Evolutionary conservation across 2,888 invertebrate genomes (phyloP).

Genomic region (Epinotia nisella): DNA sequence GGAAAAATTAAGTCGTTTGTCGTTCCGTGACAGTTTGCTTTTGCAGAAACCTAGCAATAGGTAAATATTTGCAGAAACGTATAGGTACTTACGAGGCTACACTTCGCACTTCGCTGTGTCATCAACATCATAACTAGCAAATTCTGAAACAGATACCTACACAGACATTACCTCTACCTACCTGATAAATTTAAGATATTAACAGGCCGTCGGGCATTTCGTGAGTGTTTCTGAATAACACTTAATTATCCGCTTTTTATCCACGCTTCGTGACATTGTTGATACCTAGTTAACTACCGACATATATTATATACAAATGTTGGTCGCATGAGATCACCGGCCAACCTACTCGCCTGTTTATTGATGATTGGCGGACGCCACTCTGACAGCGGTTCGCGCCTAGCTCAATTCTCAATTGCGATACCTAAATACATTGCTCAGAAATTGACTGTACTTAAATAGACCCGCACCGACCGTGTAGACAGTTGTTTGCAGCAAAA

Average conservation of each 20-base stretch:
- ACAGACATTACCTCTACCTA: neutral
- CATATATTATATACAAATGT: conserved; percentile 12
- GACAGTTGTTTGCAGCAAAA: too few relatives aligned
- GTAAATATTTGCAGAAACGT: conserved; percentile 8
- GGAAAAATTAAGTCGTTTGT: neutral
- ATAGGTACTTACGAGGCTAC: neutral
- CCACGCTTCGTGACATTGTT: conserved; percentile 48
- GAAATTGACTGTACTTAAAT: conserved; percentile 14
- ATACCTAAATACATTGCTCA: conserved; percentile 7
- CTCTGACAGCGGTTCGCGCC: conserved; percentile 23
- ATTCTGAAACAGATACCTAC: neutral
- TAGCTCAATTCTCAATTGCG: conserved; percentile 25
- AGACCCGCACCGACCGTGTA: too few relatives aligned
- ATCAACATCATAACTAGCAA: neutral
- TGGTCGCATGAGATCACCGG: conserved; percentile 59
- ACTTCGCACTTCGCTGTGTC: conserved; percentile 1
- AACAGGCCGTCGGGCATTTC: neutral
- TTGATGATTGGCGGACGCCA: conserved; percentile 32
- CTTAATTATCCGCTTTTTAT: conserved; percentile 37
- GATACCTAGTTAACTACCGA: conserved; percentile 42
- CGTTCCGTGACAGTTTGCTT: neutral
- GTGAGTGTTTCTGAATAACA: conserved; percentile 13
- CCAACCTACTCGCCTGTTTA: conserved; percentile 42
- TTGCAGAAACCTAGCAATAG: conserved; percentile 4
- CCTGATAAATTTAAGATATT: neutral